Evolutionary conservation across 2,888 invertebrate species (phyloP).

Genomic region (Oscheius sp.): DNA sequence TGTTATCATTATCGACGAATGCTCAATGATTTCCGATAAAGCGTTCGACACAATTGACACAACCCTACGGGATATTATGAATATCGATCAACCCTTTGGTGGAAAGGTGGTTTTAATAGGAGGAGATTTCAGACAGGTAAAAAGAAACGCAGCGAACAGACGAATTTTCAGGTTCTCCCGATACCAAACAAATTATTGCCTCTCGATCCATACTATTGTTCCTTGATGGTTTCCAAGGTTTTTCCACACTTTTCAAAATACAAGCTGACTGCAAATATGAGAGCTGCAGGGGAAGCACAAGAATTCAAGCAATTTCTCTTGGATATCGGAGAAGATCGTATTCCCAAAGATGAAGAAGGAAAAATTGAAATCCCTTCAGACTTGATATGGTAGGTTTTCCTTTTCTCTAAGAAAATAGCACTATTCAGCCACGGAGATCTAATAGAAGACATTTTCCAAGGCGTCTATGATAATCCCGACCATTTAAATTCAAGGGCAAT

Average conservation of each 20-base stretch:
- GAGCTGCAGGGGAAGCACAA: background rate
- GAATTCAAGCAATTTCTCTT: slow-evolving; percentile 37
- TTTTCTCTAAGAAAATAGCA: no score
- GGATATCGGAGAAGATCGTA: slow-evolving; percentile 34
- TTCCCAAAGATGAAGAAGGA: slow-evolving; percentile 21
- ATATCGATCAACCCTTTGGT: slow-evolving; percentile 35
- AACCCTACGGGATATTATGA: slow-evolving; percentile 30
- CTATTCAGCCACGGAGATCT: slow-evolving; percentile 7
- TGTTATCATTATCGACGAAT: slow-evolving; percentile 31
- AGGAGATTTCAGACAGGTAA: slow-evolving; percentile 45
- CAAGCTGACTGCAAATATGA: slow-evolving; percentile 29
- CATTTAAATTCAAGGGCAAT: slow-evolving; percentile 23
- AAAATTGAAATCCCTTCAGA: slow-evolving; percentile 14
- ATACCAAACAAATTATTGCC: slow-evolving; percentile 28
- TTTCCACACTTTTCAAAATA: slow-evolving; percentile 29
- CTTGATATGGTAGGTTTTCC: no score
- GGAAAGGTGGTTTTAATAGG: slow-evolving; percentile 39
- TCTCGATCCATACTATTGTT: slow-evolving; percentile 23
- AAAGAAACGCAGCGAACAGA: no score
- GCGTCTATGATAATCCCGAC: background rate
- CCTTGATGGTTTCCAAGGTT: slow-evolving; percentile 28
- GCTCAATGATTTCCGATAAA: slow-evolving; percentile 28
- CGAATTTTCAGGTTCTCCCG: no score
- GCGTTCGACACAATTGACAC: slow-evolving; percentile 35
- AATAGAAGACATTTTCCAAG: slow-evolving; percentile 28